phyloP scores from a whole-genome alignment of 1,140 invertebrate genomes.

The Pemphigus obesinymphae region DNA sequence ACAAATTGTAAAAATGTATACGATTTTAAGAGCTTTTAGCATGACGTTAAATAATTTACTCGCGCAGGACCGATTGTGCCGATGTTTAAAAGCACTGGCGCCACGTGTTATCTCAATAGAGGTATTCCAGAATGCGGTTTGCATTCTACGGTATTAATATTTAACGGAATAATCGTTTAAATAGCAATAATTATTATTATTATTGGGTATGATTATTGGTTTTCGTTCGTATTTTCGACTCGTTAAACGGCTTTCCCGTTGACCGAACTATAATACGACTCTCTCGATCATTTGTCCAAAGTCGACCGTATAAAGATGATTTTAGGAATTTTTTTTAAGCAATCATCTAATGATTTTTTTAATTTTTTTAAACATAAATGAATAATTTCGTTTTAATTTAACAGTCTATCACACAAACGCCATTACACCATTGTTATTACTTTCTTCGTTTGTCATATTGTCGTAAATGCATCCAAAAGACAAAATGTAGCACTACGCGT shows the following conservation, averaged over 20 bases:
- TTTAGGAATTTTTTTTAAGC: not conserved
- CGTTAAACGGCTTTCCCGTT: not conserved
- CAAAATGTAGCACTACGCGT: not conserved
- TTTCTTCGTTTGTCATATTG: not conserved
- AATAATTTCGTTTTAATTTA: not conserved
- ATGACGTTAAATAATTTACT: not conserved
- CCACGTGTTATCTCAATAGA: not conserved
- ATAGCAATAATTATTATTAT: not conserved
- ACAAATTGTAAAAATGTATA: not conserved
- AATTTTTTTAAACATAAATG: not conserved
- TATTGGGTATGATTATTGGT: not conserved
- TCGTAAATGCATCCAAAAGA: no score
- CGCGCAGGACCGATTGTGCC: not conserved
- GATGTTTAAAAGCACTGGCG: not conserved
- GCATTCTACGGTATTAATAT: not conserved
- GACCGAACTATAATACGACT: no score
- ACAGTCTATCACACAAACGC: not conserved
- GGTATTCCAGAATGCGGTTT: not conserved
- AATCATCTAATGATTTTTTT: not conserved
- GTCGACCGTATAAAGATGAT: not conserved
- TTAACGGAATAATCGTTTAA: not conserved
- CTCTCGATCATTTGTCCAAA: no score
- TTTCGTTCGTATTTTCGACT: not conserved
- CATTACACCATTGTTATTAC: not conserved
- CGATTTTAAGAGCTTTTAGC: conserved; percentile 16